phyloP scores from a whole-genome alignment of 2,113 vertebrate species.

The Erythrocercus mccallii region DNA sequence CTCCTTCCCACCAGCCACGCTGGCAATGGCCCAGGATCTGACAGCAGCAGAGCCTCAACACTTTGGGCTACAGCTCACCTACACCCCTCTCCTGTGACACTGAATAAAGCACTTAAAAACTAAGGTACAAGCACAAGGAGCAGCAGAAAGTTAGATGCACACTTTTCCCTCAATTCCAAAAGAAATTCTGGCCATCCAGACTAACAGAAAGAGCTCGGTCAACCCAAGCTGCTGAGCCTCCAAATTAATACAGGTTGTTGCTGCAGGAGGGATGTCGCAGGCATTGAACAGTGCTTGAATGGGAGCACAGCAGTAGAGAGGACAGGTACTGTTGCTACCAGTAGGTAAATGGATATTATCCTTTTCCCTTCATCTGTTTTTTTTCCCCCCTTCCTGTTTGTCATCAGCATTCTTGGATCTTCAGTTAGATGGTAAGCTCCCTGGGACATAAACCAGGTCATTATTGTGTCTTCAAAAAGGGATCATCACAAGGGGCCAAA shows the following conservation, averaged over 20 bases:
- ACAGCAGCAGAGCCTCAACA: neutral
- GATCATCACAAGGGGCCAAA: conserved; percentile 18
- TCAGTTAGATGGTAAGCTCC: conserved; percentile 17
- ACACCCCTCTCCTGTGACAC: rapidly evolving
- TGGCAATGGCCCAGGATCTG: neutral
- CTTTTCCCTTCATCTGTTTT: neutral
- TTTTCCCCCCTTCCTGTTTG: neutral
- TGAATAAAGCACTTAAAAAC: neutral
- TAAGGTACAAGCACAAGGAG: neutral
- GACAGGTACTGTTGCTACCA: neutral
- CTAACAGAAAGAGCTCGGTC: neutral
- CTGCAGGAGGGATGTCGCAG: rapidly evolving
- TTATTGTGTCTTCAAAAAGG: conserved; percentile 53
- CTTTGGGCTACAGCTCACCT: rapidly evolving
- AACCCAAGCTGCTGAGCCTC: neutral
- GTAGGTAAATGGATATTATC: neutral
- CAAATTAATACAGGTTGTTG: rapidly evolving
- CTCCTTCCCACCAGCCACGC: neutral
- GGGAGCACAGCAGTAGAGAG: neutral
- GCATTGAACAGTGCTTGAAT: neutral
- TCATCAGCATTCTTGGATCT: conserved; percentile 15
- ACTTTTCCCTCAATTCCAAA: neutral
- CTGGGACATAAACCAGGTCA: conserved; percentile 44
- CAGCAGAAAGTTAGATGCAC: neutral
- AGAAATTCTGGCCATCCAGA: neutral